phyloP scores from a whole-genome alignment of 1,140 invertebrate species.

The Riptortus pedestris region DNA sequence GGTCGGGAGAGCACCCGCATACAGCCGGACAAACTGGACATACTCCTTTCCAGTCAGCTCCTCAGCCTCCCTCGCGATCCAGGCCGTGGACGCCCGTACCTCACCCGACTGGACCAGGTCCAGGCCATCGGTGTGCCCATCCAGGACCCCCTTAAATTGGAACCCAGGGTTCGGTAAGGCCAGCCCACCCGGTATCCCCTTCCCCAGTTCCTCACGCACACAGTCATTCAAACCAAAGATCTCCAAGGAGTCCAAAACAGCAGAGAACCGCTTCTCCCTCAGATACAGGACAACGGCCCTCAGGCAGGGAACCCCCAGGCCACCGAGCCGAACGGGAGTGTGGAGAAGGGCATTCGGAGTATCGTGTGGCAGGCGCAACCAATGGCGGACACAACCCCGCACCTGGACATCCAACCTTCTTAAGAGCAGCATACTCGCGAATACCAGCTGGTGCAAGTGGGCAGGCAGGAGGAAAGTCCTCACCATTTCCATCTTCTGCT shows the following conservation, averaged over 20 bases:
- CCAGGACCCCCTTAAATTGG: not conserved
- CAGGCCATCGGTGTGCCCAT: not conserved
- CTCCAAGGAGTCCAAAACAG: not conserved
- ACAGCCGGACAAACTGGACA: not conserved
- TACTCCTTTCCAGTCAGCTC: not conserved
- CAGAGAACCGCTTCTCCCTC: not conserved
- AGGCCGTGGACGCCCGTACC: not conserved
- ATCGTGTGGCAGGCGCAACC: constrained; percentile 25
- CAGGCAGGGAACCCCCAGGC: constrained; percentile 11
- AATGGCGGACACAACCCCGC: constrained; percentile 15
- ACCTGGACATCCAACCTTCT: not conserved
- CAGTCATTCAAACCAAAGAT: not conserved
- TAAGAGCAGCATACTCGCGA: not conserved
- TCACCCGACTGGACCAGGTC: not conserved
- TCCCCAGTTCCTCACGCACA: not conserved
- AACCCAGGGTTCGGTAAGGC: not conserved
- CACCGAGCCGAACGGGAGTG: constrained; percentile 20
- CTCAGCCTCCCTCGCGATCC: not conserved
- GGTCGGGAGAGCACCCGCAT: not conserved
- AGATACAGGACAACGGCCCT: not conserved
- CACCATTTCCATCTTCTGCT: not conserved
- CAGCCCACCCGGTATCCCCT: not conserved
- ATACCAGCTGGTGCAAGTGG: not conserved
- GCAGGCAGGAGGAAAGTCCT: not conserved
- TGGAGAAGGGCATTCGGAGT: constrained; percentile 27